These are phyloP conservation scores for Metallyticus violacea DNA, from an alignment of 2,888 invertebrate genomes.

Conservation along the genomic window DNA sequence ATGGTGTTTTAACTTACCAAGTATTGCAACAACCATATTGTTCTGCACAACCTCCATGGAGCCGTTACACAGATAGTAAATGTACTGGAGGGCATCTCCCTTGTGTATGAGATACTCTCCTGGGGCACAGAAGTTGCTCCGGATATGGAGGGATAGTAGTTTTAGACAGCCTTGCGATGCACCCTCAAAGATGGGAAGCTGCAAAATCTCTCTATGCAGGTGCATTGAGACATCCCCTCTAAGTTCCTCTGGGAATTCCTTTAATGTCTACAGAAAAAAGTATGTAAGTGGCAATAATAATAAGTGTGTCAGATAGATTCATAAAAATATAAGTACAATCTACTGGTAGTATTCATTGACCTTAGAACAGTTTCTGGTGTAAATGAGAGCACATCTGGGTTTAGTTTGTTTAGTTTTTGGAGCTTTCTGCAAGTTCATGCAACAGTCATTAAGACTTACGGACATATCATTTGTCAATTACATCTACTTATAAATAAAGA, in stretches of 20 bases:
- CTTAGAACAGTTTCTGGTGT: background rate
- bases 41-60: conserved; percentile 97
- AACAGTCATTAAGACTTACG: too few relatives aligned
- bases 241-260: conserved; percentile 94
- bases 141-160: conserved; percentile 85
- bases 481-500: too few relatives aligned
- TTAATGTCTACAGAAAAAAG: conserved; percentile 68
- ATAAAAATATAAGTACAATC: too few relatives aligned
- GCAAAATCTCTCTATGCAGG: conserved; percentile 89
- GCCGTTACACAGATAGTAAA: conserved; percentile 94
- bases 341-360: background rate
- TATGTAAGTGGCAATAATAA: background rate
- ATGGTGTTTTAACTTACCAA: too few relatives aligned
- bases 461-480: too few relatives aligned
- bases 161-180: conserved; percentile 95
- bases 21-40: conserved; percentile 94
- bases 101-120: conserved; percentile 93
- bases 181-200: conserved; percentile 89
- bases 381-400: too few relatives aligned
- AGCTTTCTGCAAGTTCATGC: too few relatives aligned
- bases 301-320: background rate
- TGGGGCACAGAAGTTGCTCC: conserved; percentile 93
- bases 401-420: too few relatives aligned
- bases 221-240: conserved; percentile 95
- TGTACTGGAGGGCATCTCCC: conserved; percentile 89